A percentile compares a stretch with the other conserved stretches of the same genome.
These are phyloP conservation scores for Rhizomys pruinosus DNA, from an alignment of 2,113 vertebrate species.

Conservation along the genomic window DNA sequence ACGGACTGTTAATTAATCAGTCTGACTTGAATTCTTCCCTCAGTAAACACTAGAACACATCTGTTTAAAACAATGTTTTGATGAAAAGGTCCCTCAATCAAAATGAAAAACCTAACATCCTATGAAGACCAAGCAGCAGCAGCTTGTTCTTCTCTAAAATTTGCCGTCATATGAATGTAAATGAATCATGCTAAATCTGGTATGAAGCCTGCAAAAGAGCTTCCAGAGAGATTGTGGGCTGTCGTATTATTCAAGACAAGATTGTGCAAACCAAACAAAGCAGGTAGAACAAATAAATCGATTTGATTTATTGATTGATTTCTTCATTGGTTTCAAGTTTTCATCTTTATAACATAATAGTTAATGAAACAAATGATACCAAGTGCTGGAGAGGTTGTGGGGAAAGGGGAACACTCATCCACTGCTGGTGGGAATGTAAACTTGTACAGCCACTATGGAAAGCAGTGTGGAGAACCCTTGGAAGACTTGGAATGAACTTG, in stretches of 20 bases:
- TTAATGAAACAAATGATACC: no score
- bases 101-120: slow-evolving; percentile 55
- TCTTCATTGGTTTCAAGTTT: slow-evolving; percentile 6
- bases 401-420: no score
- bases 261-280: slow-evolving; percentile 12
- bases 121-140: background rate
- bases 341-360: background rate
- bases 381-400: no score
- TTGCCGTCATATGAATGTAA: background rate
- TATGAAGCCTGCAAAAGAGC: slow-evolving; percentile 4
- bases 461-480: no score
- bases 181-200: slow-evolving; percentile 23
- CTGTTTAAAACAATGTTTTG: slow-evolving; percentile 67
- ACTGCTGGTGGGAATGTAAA: no score
- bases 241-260: slow-evolving; percentile 5
- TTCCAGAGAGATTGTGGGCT: background rate
- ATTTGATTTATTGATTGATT: slow-evolving; percentile 3
- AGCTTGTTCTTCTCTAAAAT: slow-evolving; percentile 38
- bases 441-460: no score
- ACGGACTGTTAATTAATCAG: slow-evolving; percentile 67
- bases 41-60: slow-evolving; percentile 64
- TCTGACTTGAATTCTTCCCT: slow-evolving; percentile 61
- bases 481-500: no score
- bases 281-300: slow-evolving; percentile 25
- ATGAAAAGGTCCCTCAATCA: slow-evolving; percentile 62